Evolutionary conservation across 2,888 invertebrate species (phyloP), one percentile per base, ranked within the genome.

Genomic region (Dione juno): DNA sequence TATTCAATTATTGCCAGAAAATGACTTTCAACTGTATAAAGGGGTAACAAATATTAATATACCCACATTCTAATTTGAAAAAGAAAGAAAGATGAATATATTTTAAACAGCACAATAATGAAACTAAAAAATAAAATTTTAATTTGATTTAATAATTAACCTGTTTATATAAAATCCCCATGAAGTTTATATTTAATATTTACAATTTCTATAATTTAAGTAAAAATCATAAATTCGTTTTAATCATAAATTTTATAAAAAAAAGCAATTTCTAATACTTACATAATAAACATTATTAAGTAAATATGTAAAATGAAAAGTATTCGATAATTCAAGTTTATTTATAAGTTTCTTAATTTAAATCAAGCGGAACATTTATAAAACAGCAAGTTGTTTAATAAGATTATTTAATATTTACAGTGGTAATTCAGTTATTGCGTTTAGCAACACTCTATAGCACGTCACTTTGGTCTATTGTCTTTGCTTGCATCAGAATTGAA

Each of bases 401-500:
- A 61, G n/a, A 21, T 10, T 14, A 61, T 28, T 45, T 2, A 28
- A 28, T 28, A 35, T 28, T 61, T 7, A 3, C 13, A 54, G 37
- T 59, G 58, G 71, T 37, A 43, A 71, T 40, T 13, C 43, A 14
- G 28, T 10, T 52, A 54, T 52, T 45, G 13, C 3, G 28, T 66
- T 19, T 71, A 77, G 79, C 78, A 84, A 80, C 80, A 81, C 78
- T 78, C 19, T 64, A 69, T 66, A 81, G 81, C 75, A 82, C 81
- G 81, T 82, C 81, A 81, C 82, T 80, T 81, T 80, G 74, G 75
- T 88, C 84, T 88, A 79, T 86, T 83, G 75, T 90, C 87, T 91
- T 80, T 92, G 89, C 85, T 81, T 75, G 74, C 75, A 75, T 78
- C 75, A 83, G 85, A 86, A 86, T 88, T 88, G 83, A 86, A 89